phyloP scores from a whole-genome alignment of 2,797 vertebrate genomes.

The Pseudomugil gertrudae region DNA sequence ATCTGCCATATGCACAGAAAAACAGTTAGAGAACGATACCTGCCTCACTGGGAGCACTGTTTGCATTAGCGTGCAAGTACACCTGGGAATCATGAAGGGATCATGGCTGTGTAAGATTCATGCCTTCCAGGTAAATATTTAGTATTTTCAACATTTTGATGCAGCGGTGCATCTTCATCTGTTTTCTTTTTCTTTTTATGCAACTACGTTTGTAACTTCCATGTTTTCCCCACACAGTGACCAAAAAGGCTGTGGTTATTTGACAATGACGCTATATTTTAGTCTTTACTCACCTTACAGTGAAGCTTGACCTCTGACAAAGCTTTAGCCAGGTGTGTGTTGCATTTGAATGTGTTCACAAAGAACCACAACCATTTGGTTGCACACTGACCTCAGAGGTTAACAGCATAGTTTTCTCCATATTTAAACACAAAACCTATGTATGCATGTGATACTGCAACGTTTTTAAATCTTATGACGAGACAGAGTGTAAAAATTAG shows the following conservation, averaged over 20 bases:
- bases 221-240: background rate
- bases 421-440: background rate
- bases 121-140: background rate
- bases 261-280: background rate
- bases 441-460: background rate
- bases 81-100: background rate
- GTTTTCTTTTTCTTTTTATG: background rate
- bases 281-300: too few relatives aligned
- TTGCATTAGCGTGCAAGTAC: slow-evolving; percentile 9
- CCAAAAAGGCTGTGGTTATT: background rate
- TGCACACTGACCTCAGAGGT: background rate
- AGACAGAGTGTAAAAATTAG: background rate
- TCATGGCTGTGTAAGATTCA: background rate
- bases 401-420: background rate
- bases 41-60: slow-evolving; percentile 3
- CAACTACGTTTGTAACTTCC: too few relatives aligned
- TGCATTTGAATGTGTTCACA: slow-evolving; percentile 4
- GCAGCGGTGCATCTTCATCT: background rate
- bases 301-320: background rate
- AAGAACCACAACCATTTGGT: background rate
- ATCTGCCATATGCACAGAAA: slow-evolving; percentile 6
- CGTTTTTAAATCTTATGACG: background rate
- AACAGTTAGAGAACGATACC: slow-evolving; percentile 23
- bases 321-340: slow-evolving; percentile 14
- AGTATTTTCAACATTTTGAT: background rate